These are phyloP conservation scores for Pseudotriccus pelzelni DNA, from an alignment of 2,797 vertebrate species.

Conservation along the genomic window DNA sequence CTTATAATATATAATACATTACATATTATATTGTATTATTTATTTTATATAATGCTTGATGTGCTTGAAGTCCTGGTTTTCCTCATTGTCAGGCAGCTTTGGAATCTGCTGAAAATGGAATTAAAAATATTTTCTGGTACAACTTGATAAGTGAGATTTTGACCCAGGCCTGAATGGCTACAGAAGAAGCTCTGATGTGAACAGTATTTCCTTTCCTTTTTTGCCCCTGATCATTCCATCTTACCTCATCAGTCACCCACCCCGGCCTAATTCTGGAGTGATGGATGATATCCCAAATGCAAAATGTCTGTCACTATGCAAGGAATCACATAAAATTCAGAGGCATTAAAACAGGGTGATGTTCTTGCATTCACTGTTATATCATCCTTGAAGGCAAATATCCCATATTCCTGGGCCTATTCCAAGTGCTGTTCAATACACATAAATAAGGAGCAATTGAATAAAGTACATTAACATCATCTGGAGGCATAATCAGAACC, in stretches of 20 bases:
- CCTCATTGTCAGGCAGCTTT: background rate
- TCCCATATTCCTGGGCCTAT: background rate
- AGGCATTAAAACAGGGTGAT: background rate
- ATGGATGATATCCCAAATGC: background rate
- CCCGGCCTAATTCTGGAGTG: background rate
- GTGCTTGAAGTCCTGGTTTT: background rate
- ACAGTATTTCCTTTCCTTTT: background rate
- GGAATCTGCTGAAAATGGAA: background rate
- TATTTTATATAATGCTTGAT: background rate
- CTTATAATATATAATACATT: background rate
- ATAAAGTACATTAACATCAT: background rate
- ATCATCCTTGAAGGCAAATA: background rate
- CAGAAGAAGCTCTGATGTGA: background rate
- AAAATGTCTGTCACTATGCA: background rate
- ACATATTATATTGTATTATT: background rate
- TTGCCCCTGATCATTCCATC: background rate
- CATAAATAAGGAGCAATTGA: background rate
- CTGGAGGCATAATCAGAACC: background rate
- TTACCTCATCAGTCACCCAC: background rate
- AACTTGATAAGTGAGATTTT: background rate
- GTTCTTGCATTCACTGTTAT: background rate
- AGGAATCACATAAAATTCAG: background rate
- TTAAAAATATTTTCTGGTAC: background rate
- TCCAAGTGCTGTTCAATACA: background rate
- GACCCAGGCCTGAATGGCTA: background rate